Conservation (phyloP, 2,797 vertebrate genomes). For the Oreortyx pictus region DNA sequence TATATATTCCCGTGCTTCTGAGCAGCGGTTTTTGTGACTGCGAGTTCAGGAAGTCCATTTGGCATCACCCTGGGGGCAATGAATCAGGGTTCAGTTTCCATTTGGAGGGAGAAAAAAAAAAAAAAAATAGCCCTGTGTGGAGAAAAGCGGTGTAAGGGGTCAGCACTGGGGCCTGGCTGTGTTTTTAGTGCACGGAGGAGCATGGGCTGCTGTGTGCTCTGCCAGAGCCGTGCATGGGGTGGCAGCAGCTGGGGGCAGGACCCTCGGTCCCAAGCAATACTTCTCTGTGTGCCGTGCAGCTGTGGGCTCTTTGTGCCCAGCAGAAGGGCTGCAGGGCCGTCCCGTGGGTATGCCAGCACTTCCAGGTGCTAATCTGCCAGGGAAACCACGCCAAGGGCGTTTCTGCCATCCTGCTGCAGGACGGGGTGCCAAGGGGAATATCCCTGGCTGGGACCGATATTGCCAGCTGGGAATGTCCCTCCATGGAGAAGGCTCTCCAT, state of each 20-base stretch:
- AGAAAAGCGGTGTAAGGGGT: not conserved
- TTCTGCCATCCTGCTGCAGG: not conserved
- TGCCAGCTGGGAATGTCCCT: not conserved
- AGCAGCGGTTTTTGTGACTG: not conserved
- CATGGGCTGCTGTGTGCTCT: rapidly evolving
- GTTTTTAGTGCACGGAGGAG: not conserved
- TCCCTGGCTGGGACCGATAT: not conserved
- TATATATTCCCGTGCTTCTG: not conserved
- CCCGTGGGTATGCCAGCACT: not conserved
- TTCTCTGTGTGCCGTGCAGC: not conserved
- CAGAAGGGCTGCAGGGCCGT: not conserved
- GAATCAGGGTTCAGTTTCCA: constrained; percentile 20
- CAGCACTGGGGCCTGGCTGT: not conserved
- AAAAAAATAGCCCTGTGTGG: not conserved
- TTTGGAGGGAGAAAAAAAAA: not conserved
- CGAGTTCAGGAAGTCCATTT: not conserved
- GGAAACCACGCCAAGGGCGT: constrained; percentile 11
- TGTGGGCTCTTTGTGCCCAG: not conserved
- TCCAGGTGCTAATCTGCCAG: constrained; percentile 42
- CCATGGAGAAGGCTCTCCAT: rapidly evolving
- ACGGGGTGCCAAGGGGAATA: not conserved
- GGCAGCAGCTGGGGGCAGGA: not conserved
- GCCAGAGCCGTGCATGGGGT: rapidly evolving
- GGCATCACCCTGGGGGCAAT: not conserved
- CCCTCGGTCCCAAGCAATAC: not conserved